Base-by-base conservation (phyloP, 2,888 invertebrate species). In the Leptopilina syphax region DNA sequence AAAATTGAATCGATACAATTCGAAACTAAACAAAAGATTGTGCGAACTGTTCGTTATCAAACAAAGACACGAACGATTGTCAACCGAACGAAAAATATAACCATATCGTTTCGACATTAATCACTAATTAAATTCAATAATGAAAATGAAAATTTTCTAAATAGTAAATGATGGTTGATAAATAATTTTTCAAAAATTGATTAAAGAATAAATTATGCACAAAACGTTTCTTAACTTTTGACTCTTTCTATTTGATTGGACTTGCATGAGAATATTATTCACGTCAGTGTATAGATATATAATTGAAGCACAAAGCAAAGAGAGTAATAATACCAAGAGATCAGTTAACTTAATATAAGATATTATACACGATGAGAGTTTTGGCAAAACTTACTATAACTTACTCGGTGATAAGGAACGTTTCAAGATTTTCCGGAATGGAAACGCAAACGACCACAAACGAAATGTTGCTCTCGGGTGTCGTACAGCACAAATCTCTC, bases 291-390 rank as follows among this genome's bases (percentile, higher is more conserved):
- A 70, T 50, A 12, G 9, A 50, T 50, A 10, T 83, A 80, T 83
- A 84, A 85, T 84, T 83, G 81, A 85, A 84, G 81, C 82, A 81
- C 80, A 86, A 87, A 87, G 84, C 84, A 87, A 86, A 87, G 57
- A 57, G 57, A 27, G 54, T 57, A 54, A 73, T 57, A 73, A 57
- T 57, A 24, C 87, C 87, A 84, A 84, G 83, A 87, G 87, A 86
- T 87, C 85, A 85, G 87, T 85, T 87, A 86, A 87, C 85, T 86
- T 86, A 87, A 86, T 86, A 87, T 86, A 84, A 85, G 86, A 87
- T 85, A 86, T 86, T 86, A 87, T 82, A 83, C 84, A 84, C 83
- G 24, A 63, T 65, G 77, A 18, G 77, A 65, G 47, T 44, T 65
- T 65, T 65, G 57, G 54, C 57, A 34, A 57, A 34, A 73, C 24